These are phyloP conservation scores for Pica pica DNA, from an alignment of 2,113 vertebrate genomes.

Conservation along the genomic window DNA sequence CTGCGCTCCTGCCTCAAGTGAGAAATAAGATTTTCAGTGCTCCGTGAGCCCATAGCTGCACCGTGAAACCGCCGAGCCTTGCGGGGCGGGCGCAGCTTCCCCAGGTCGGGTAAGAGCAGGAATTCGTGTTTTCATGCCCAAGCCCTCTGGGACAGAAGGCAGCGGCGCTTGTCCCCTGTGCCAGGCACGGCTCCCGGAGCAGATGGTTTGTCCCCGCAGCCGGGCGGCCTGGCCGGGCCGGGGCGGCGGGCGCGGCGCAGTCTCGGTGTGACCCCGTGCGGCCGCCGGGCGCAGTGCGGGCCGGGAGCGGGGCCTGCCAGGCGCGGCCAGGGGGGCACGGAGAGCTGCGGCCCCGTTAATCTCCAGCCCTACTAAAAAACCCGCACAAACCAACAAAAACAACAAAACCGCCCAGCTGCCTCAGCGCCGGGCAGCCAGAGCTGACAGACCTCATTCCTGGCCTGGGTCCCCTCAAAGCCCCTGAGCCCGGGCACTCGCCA, in stretches of 20 bases:
- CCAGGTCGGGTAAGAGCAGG: not conserved
- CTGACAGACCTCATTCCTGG: not conserved
- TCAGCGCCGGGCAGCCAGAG: fast-evolving
- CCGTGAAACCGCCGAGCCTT: not conserved
- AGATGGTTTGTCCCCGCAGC: not conserved
- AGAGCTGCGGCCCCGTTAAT: fast-evolving
- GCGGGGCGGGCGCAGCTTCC: not conserved
- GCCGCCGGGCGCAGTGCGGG: not conserved
- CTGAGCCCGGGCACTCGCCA: fast-evolving
- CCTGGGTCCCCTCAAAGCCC: not conserved
- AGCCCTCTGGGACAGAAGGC: fast-evolving
- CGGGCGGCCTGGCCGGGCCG: not conserved
- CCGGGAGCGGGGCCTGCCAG: not conserved
- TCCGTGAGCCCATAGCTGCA: fast-evolving
- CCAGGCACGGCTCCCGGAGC: not conserved
- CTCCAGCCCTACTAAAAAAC: too few species aligned
- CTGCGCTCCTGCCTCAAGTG: not conserved
- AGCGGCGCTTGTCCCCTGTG: fast-evolving
- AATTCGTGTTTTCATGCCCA: not conserved
- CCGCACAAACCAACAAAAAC: not conserved
- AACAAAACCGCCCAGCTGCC: fast-evolving
- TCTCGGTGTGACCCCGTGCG: conserved; percentile 42
- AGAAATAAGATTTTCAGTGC: fast-evolving
- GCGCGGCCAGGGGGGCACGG: fast-evolving
- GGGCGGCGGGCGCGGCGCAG: not conserved